Conservation (phyloP, 2,113 vertebrate genomes). For the Xyliphius kryptos region DNA sequence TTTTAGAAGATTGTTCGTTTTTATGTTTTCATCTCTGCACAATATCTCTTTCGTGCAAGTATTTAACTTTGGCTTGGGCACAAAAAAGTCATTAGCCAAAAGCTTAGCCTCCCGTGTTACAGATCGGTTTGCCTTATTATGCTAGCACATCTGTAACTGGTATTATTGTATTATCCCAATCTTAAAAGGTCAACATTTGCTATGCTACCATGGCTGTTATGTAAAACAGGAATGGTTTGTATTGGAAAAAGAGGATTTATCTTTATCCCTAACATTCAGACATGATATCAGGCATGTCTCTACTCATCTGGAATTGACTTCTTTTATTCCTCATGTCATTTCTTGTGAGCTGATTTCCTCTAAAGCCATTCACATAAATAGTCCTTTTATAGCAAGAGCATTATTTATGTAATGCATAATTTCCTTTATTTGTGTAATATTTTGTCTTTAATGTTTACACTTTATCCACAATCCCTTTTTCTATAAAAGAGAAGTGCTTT, state of each 20-base stretch:
- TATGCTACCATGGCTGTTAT: conserved; percentile 21
- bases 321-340: neutral
- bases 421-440: too few species aligned
- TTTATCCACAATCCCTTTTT: too few species aligned
- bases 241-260: conserved; percentile 6
- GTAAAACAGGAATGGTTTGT: conserved; percentile 13
- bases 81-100: conserved; percentile 56
- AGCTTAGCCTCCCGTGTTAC: conserved; percentile 54
- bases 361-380: too few species aligned
- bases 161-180: conserved; percentile 47
- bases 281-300: neutral
- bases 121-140: conserved; percentile 59
- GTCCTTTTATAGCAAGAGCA: too few species aligned
- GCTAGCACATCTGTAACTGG: conserved; percentile 45
- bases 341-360: too few species aligned
- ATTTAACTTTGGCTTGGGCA: conserved; percentile 37
- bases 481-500: too few species aligned
- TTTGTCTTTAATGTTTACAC: too few species aligned
- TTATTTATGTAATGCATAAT: too few species aligned
- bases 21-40: conserved; percentile 6
- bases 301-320: too few species aligned
- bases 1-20: conserved; percentile 5
- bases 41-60: conserved; percentile 24
- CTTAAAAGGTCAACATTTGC: conserved; percentile 38
- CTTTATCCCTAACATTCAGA: neutral